Evolutionary conservation across 92 coral and sea anemone species (phyloP), one percentile per base, ranked within the genome.

Genomic region (Epizoanthus stellaris): DNA sequence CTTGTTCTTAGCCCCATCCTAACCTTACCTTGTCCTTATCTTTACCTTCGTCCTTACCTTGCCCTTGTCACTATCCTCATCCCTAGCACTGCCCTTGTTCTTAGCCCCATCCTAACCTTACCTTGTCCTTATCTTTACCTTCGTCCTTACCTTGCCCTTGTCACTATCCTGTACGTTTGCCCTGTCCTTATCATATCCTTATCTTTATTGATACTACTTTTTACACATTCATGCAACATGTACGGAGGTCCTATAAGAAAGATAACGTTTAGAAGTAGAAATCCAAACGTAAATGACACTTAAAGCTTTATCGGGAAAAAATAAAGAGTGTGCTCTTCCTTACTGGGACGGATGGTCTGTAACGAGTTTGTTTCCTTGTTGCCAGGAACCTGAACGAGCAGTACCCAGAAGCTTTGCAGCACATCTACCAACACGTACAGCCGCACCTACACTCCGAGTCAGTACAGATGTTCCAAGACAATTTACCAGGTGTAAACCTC

Each of bases 371-470:
- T 63, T 75, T 56, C 39, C 4, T 69, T 47, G 36, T 43, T 8
- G 10, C 23, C 67, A 95, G 98, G 59, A 91, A 90, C 77, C 86
- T 90, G 9, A 85, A 89, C 6, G 89, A 90, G 58, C 87, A 71
- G 76, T 92, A 85, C 53, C 93, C 98, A 6, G 81, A 85, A 4
- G 95, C 93, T 20, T 81, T 87, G 80, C 82, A 79, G 20, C 85
- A 80, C 25, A 88, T 95, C 36, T 94, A 80, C 73, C 85, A 94
- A 21, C 91, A 89, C 30, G 80, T 90, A 9, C 91, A 94, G 65
- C 91, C 92, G 65, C 93, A 91, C 73, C 88, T 94, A 70, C 87
- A 80, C 6, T 85, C 94, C 1, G 92, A 84, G 70, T 93, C 95
- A 20, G 63, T 74, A 59, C 89, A 93, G 52, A 85, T 89, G 67